Evolutionary conservation across 2,888 invertebrate species (phyloP), one percentile per base, ranked within the genome.

Genomic region (Dione vanillae): DNA sequence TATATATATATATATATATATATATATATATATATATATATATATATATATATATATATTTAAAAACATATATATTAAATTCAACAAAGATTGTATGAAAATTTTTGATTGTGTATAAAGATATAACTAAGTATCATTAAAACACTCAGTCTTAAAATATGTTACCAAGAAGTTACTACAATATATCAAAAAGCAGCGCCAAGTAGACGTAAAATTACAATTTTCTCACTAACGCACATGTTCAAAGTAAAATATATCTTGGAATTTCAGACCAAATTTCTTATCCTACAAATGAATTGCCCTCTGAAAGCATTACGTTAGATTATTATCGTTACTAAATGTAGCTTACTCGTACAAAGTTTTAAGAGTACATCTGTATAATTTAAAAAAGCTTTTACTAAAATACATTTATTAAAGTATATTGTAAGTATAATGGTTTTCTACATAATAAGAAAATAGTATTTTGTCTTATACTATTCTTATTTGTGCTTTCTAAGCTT

Each of bases 211-310:
- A 37, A 37, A 40, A 40, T 11, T 56, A 16, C 12, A 56, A 56
- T 11, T n/a, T 56, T n/a, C 3, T n/a, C 56, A 40, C n/a, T 54
- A 56, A 56, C 37, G 40, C 40, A 40, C 37, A 56, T 56, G 56
- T 19, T 56, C 56, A 56, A 56, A 56, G 37, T 56, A 16, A 56
- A 56, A 2, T 37, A 35, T 56, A 7, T 56, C 37, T 56, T 6
- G 19, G 7, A 49, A 49, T 19, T 49, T 49, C 19, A 19, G 19
- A 56, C 16, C 16, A 54, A 16, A n/a, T n/a, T 40, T 37, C 37
- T 56, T 56, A 11, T 16, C 16, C 56, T 56, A 10, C 16, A 56
- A 56, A 56, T 56, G 56, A 56, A 56, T 56, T 37, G 56, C 5
- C 12, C 11, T 40, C 37, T 40, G 12, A 56, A 56, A 40, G 16